Evolutionary conservation across 2,888 invertebrate genomes (phyloP).

Genomic region (Aquatica leii): DNA sequence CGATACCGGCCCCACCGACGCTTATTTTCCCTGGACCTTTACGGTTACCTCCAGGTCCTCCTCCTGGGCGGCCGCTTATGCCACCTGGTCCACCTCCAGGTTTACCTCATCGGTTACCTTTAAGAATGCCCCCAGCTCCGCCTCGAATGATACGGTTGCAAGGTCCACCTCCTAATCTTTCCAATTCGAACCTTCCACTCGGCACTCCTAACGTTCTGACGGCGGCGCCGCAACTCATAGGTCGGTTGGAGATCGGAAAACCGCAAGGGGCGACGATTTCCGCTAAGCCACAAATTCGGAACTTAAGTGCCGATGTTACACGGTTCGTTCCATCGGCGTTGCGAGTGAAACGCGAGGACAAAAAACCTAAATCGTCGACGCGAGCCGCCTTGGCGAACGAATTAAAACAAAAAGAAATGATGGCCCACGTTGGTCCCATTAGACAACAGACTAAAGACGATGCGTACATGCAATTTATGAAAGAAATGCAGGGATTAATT

Average conservation of each 20-base stretch:
- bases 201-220: constrained; percentile 76
- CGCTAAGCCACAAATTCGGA: constrained; percentile 96
- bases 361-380: constrained; percentile 66
- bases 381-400: constrained; percentile 64
- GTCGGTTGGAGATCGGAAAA: constrained; percentile 72
- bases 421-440: constrained; percentile 48
- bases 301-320: constrained; percentile 93
- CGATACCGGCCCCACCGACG: constrained; percentile 59
- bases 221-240: constrained; percentile 84
- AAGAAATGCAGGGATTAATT: constrained; percentile 94
- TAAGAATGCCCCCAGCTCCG: constrained; percentile 68
- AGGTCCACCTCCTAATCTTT: constrained; percentile 47
- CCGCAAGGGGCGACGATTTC: constrained; percentile 79
- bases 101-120: constrained; percentile 62
- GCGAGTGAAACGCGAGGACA: constrained; percentile 88
- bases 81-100: constrained; percentile 70
- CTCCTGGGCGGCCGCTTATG: constrained; percentile 63
- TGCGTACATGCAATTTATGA: constrained; percentile 98
- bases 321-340: constrained; percentile 93
- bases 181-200: constrained; percentile 48
- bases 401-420: constrained; percentile 63
- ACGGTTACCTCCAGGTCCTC: constrained; percentile 67
- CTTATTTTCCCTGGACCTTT: constrained; percentile 56
- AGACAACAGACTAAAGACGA: constrained; percentile 84
- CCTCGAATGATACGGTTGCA: constrained; percentile 60